Base-by-base conservation (phyloP, 2,888 invertebrate genomes). In the Euproctis similis region DNA sequence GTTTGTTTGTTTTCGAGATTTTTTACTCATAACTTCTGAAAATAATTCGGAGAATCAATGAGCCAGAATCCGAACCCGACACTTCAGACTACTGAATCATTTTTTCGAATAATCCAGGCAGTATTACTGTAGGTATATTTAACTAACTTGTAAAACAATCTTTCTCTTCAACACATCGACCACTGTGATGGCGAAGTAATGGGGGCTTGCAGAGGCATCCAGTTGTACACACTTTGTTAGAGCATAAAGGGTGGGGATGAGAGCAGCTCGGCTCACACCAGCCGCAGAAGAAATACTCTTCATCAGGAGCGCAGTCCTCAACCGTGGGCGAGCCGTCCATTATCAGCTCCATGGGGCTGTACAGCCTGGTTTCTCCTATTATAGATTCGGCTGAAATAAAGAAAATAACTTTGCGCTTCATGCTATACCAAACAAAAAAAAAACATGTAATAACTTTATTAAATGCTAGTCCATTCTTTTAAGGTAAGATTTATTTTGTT, bases 221-320 rank as follows among this genome's bases (percentile, higher is more conserved):
- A 1, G 64, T 46, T 0, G 59, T 63, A 51, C 81, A 78, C 5
- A 59, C 53, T 9, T 34, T 46, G 4, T 24, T 34, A 1, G 69
- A 61, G 29, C 75, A 76, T 3, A 23, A 12, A 0, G 73, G 71
- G 0, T 36, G 7, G 0, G 69, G 77, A 8, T 62, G 53, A 4
- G 59, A 66, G 28, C 80, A 80, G 41, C 63, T 74, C 1, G 68
- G 65, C 45, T 80, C 77, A 29, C 80, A 80, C 69, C 70, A 73
- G 0, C 77, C 80, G 29, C 80, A 80, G 1, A 59, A 50, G 9
- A 67, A 55, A 44, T 57, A 80, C 38, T 66, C 72, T 40, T 80
- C 80, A 13, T 73, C 66, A 0, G 62, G 42, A 0, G 52, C 55
- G 31, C 78, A 80, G 51, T 78, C 78, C 18, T 76, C 75, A 11